Conservation (phyloP, 2,888 invertebrate species). For the Xestia rhomboidea region DNA sequence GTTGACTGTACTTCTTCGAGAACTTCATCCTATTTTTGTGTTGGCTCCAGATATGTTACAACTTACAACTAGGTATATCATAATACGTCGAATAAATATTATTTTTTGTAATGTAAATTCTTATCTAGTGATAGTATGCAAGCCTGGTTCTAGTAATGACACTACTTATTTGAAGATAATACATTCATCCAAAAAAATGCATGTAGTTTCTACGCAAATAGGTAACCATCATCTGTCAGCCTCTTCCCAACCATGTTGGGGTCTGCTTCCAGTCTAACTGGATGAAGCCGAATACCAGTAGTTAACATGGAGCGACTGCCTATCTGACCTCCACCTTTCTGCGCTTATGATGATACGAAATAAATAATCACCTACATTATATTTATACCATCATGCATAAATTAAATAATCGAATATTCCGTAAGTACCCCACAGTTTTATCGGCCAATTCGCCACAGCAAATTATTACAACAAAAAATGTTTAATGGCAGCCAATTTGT, state of each 20-base stretch:
- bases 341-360: background rate
- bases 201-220: background rate
- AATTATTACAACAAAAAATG: constrained; percentile 59
- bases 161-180: background rate
- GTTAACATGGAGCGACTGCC: no score
- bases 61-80: no score
- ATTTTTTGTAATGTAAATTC: background rate
- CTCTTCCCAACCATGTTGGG: no score
- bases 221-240: no score
- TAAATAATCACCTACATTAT: background rate
- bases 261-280: background rate
- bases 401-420: constrained; percentile 11
- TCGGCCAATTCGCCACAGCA: constrained; percentile 36
- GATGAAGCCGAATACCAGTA: no score
- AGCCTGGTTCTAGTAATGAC: background rate
- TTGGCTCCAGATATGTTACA: background rate
- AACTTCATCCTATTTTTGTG: background rate
- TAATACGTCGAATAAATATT: background rate
- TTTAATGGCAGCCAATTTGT: constrained; percentile 59
- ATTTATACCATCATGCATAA: background rate
- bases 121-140: background rate
- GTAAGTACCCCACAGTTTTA: constrained; percentile 32
- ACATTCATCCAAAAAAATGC: background rate
- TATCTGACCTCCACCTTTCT: background rate
- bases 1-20: background rate